phyloP scores from a whole-genome alignment of 2,797 vertebrate genomes.

The Poecilia wingei region DNA sequence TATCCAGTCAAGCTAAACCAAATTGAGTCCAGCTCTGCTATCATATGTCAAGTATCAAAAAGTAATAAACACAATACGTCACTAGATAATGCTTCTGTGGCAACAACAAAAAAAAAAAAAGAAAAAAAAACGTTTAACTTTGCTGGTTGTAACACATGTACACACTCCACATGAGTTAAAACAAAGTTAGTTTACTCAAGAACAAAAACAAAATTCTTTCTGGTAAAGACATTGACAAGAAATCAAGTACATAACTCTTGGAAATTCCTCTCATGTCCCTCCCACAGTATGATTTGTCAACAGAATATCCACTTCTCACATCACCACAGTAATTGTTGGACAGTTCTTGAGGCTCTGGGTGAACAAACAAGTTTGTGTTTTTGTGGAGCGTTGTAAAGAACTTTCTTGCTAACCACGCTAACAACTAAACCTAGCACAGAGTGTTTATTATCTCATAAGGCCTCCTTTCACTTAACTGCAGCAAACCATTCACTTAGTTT shows the following conservation, averaged over 20 bases:
- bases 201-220: neutral
- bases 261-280: neutral
- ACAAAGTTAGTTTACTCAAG: neutral
- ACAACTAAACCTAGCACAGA: neutral
- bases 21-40: neutral
- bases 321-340: neutral
- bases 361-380: neutral
- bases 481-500: neutral
- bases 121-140: neutral
- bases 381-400: neutral
- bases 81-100: neutral
- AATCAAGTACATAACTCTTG: neutral
- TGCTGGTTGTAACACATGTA: neutral
- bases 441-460: neutral
- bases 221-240: neutral
- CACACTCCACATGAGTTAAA: neutral
- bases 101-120: too few species aligned
- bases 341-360: neutral
- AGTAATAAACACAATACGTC: neutral
- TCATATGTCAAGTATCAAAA: neutral
- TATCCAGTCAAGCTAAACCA: conserved; percentile 1
- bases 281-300: neutral
- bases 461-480: neutral
- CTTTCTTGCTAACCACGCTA: neutral
- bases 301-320: neutral